Evolutionary conservation across 2,113 vertebrate genomes (phyloP).

Genomic region (Bubo scandiacus): DNA sequence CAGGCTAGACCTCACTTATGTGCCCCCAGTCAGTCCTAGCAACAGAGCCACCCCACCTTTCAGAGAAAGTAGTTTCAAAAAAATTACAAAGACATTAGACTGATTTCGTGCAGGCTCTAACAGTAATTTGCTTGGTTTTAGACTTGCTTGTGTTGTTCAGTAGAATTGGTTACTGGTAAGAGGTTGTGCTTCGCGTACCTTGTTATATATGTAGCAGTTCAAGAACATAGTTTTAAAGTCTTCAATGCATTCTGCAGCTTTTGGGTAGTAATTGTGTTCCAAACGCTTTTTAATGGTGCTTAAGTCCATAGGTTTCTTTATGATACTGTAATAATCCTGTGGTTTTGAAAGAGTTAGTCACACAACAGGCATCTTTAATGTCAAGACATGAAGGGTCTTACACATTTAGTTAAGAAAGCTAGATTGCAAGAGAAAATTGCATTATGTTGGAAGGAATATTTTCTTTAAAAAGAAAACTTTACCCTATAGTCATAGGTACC

Average conservation of each 20-base stretch:
- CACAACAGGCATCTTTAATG: background rate
- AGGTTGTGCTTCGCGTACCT: conserved; percentile 67
- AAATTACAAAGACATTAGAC: background rate
- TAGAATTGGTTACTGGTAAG: background rate
- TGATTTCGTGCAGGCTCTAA: background rate
- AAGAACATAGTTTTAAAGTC: conserved; percentile 92
- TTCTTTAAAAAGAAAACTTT: background rate
- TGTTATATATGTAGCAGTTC: conserved; percentile 94
- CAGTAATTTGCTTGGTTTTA: background rate
- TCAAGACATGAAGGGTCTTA: background rate
- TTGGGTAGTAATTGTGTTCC: conserved; percentile 88
- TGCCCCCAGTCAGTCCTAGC: background rate
- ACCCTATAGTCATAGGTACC: background rate
- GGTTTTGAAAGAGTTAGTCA: conserved; percentile 1
- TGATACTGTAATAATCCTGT: conserved; percentile 93
- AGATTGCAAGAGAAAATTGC: background rate
- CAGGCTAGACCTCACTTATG: rapidly evolving
- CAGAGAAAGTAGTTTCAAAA: background rate
- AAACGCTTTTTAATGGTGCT: conserved; percentile 89
- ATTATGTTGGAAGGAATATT: background rate
- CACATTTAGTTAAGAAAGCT: background rate
- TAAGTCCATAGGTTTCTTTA: conserved; percentile 92
- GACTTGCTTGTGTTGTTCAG: background rate
- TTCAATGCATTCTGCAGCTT: conserved; percentile 85
- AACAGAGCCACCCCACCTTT: background rate